phyloP scores from a whole-genome alignment of 2,797 vertebrate genomes.

The Macrochelys suwanniensis region DNA sequence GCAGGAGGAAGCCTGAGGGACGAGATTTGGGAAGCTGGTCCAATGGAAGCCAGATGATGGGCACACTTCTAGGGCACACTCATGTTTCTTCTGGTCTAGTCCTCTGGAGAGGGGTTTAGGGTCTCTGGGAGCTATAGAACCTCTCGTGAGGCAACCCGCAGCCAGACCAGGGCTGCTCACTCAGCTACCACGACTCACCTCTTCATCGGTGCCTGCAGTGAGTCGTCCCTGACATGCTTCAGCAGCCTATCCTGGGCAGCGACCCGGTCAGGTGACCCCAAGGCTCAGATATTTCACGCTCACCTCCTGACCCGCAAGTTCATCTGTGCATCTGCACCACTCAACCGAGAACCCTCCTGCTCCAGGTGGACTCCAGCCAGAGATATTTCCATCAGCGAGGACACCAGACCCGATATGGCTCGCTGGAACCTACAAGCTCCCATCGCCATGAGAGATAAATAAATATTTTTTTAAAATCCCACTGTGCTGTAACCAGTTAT shows the following conservation, averaged over 20 bases:
- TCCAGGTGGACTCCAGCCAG: neutral
- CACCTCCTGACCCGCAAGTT: neutral
- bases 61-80: neutral
- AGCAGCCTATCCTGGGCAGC: neutral
- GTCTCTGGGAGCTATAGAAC: neutral
- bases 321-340: neutral
- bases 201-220: no score
- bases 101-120: neutral
- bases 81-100: neutral
- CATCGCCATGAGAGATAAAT: neutral
- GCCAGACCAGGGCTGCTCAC: neutral
- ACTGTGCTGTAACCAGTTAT: constrained; percentile 66
- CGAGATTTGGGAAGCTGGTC: neutral
- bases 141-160: neutral
- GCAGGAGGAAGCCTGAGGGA: neutral
- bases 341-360: neutral
- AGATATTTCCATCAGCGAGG: neutral
- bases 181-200: neutral
- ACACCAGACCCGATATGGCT: neutral
- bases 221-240: neutral
- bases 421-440: neutral
- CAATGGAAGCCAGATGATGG: neutral
- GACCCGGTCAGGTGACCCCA: neutral
- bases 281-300: neutral
- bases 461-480: neutral